Evolutionary conservation across 2,797 vertebrate species (phyloP), one percentile per base, ranked within the genome.

Genomic region (Oreonectes daqikongensis): DNA sequence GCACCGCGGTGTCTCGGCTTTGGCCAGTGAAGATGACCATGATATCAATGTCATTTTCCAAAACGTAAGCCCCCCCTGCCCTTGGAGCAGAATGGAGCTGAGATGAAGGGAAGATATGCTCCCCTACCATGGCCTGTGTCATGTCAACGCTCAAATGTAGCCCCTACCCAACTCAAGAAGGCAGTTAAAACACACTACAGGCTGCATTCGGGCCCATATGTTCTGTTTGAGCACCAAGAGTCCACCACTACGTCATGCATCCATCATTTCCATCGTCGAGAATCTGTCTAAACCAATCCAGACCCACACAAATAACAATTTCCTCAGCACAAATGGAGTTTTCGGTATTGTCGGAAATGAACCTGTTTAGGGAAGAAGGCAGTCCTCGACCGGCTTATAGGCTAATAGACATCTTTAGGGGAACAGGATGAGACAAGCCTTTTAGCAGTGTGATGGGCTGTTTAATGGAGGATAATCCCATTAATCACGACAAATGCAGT

Each of bases 71-170:
- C 76, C 77, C 71, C 88, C 89, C 87, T 87, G 78, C 84, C 86
- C 78, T 86, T 71, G 75, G 81, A 79, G 80, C 89, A 88, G 86
- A 87, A 86, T 88, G 88, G 80, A 88, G 84, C 86, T 90, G 86
- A 83, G 79, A 83, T 86, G 75, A 40, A 53, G 65, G 60, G 48
- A 65, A 85, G 88, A 90, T 90, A 85, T 83, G 79, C 82, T 80
- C 66, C 66, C 50, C 26, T 46, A 32, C 66, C 35, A 82, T 72
- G 81, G 86, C 86, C 84, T 88, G 83, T 86, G 83, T 82, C 77
- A 82, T 87, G 83, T 84, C 81, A 77, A 73, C 74, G 75, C 24
- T 53, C 28, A 50, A 61, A 50, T 5, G 9, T 24, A 30, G 42
- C 28, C n/a, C 4, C 3, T 50, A 53, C n/a, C n/a, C n/a, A n/a